These are phyloP conservation scores for Trichoplusia ni DNA, from an alignment of 1,140 invertebrate genomes.

Conservation along the genomic window DNA sequence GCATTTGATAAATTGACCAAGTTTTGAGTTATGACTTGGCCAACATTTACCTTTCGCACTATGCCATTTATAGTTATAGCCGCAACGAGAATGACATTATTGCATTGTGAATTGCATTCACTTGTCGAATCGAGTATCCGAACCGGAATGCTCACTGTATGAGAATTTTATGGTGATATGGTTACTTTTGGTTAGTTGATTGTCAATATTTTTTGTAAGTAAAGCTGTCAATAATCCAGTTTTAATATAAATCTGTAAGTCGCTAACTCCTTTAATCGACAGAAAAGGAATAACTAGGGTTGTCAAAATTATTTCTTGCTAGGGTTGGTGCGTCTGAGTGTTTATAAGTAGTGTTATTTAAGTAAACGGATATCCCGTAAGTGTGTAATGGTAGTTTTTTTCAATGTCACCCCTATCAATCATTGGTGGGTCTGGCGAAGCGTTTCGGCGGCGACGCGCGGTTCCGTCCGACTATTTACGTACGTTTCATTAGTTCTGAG, in stretches of 20 bases:
- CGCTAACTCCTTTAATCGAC: too few relatives aligned
- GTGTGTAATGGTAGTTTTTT: conserved; percentile 26
- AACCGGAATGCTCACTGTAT: too few relatives aligned
- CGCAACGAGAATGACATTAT: too few relatives aligned
- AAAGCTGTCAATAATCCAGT: too few relatives aligned
- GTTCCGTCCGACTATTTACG: conserved; percentile 76
- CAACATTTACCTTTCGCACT: conserved; percentile 42
- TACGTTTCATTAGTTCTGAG: conserved; percentile 77
- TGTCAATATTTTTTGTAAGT: not conserved
- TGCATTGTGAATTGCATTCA: too few relatives aligned
- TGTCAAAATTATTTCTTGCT: not conserved
- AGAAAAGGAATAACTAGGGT: not conserved
- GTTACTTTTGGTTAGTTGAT: too few relatives aligned
- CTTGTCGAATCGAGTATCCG: too few relatives aligned
- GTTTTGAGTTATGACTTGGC: conserved; percentile 61
- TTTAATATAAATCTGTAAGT: too few relatives aligned
- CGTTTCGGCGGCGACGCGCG: conserved; percentile 58
- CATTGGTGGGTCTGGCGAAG: conserved; percentile 53
- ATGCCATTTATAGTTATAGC: conserved; percentile 36
- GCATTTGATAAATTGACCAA: conserved; percentile 60
- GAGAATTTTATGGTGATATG: too few relatives aligned
- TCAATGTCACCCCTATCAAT: conserved; percentile 69
- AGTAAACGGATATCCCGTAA: conserved; percentile 25
- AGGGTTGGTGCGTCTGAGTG: too few relatives aligned
- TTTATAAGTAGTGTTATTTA: not conserved